Evolutionary conservation across 2,113 vertebrate genomes (phyloP), one percentile per base, ranked within the genome.

Genomic region (Mirza zaza): DNA sequence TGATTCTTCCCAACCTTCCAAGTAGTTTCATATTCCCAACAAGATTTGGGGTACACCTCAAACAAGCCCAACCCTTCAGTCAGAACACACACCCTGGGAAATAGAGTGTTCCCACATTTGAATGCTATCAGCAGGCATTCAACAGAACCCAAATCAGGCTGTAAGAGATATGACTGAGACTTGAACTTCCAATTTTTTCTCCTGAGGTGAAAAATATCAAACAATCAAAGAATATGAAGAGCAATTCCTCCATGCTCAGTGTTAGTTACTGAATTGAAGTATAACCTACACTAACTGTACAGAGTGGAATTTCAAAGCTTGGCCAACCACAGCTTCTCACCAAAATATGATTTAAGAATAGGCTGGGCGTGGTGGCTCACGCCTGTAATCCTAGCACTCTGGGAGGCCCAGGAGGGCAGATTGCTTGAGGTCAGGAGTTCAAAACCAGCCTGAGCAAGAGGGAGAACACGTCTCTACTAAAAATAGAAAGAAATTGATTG

Each of bases 151-250:
- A 79, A 57, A 57, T 82, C 25, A 39, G 61, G 15, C 15, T 55
- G 34, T 27, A 79, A 70, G 48, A 50, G 50, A 70, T 10, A 87
- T 0, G 15, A 45, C 34, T 85, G 45, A 87, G 42, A 77, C 15
- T 2, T 73, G 27, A 90, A 92, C 32, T 75, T 95, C 29, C 59
- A 20, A 29, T 90, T 94, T 95, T 67, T 67, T 95, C 82, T 93
- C 17, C 21, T 13, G 55, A 70, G 50, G 2, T 89, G 36, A 85
- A 67, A n/a, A 68, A 18, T 67, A 57, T 48, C 83, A 79, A 61
- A 71, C 36, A 18, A 86, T 79, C 45, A 80, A 81, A 50, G 45
- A 20, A 67, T 36, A 27, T 45, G 92, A 81, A 75, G 32, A 77
- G 70, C 14, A 42, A 84, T 32, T 61, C 21, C 29, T 87, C 59